Evolutionary conservation across 2,113 vertebrate species (phyloP), one percentile per base, ranked within the genome.

Genomic region (Aphelocoma coerulescens): DNA sequence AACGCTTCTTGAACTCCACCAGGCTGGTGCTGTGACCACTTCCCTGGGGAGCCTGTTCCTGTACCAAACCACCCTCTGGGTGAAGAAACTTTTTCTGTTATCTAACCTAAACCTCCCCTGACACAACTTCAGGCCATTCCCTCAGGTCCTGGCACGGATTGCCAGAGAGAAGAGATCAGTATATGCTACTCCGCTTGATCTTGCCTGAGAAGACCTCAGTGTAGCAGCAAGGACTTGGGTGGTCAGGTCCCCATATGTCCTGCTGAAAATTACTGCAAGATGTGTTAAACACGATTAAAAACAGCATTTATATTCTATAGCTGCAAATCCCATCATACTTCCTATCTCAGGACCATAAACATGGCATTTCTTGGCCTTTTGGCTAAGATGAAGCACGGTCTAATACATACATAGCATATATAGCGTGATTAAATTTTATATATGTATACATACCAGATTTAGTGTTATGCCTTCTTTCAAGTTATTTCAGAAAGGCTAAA

Each of bases 231-330:
- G 48, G 52, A 24, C 15, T 7, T 3, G 0, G 19, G n/a, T 3
- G 13, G 28, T 6, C 9, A 49, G n/a, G 24, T 27, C 4, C 15
- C 13, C 1, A 0, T n/a, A 4, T 3, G 16, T 18, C 5, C 72
- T 13, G 3, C 16, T 7, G 3, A 30, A 72, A 72, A n/a, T 17
- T 9, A 28, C 27, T n/a, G 3, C 26, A 12, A 46, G 17, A 35
- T 26, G 23, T 16, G 17, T 48, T 66, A 35, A 61, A 57, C 5
- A 8, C 0, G 0, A 48, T 33, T 57, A 26, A 44, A 73, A 62
- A 2, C 2, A 13, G 8, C 17, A 37, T 57, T 85, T 59, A 6
- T 58, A 15, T 54, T 33, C 20, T 37, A 22, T n/a, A 11, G 22
- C 33, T 23, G 18, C 13, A 39, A 35, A 27, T 49, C 37, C 32